Evolutionary conservation across 1,140 invertebrate species (phyloP), one percentile per base, ranked within the genome.

Genomic region (Habropoda laboriosa): DNA sequence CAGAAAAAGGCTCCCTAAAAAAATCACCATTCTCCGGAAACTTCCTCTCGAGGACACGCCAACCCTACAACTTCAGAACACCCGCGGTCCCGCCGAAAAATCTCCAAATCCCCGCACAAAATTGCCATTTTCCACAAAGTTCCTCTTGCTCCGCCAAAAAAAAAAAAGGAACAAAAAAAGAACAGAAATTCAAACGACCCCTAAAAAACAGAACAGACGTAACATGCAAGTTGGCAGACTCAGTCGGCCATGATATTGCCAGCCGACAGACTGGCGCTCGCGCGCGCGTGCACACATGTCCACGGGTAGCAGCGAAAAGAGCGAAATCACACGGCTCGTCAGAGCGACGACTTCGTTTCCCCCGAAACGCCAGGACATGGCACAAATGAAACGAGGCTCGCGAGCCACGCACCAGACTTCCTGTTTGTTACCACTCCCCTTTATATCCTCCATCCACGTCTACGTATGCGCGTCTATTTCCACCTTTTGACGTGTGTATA

Each of bases 321-420:
- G 18, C 40, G 16, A n/a, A 68, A 68, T 68, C 49, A 67, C 27
- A 47, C n/a, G 4, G 47, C 30, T 38, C 66, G 66, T 68, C 66
- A 24, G 21, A 51, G 47, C 13, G 16, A 32, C n/a, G 21, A 42
- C 21, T 32, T 38, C 21, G 40, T 72, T 32, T n/a, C n/a, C 27
- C 21, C 55, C 5, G 32, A 72, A 72, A 58, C 55, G 70, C 3
- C 70, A n/a, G 70, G 55, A 73, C 42, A 38, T 12, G 55, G n/a
- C 38, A 38, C 53, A 73, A 61, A 73, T 61, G 71, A 73, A 61
- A 73, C 71, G n/a, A 4, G 4, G 40, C 55, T 57, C 38, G 53
- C 70, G 4, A 13, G 13, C 27, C 35, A 40, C 49, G 49, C 38
- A 18, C 24, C 7, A 21, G 51, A 40, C 24, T 60, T 21, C 13